Percentiles rank a stretch among this genome's conserved stretches.
Conservation (phyloP, 2,113 vertebrate species). For the Microtus richardsoni region DNA sequence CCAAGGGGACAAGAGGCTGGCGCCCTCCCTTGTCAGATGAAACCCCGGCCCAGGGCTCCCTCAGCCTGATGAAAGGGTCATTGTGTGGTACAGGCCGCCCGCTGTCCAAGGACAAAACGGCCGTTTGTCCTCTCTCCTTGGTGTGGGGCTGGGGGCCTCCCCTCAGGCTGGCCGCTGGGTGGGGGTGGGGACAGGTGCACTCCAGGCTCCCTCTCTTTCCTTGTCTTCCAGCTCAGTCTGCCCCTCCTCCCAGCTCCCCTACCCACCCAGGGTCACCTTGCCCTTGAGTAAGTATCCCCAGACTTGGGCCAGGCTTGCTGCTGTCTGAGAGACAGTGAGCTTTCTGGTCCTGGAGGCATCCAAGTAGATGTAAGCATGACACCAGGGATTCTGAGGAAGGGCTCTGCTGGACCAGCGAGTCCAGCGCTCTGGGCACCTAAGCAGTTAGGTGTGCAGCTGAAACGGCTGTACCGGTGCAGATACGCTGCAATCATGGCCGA, state of each 20-base stretch:
- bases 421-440: not conserved
- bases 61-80: slow-evolving; percentile 82
- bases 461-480: not conserved
- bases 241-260: not conserved
- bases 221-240: not conserved
- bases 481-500: fast-evolving
- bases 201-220: not conserved
- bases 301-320: fast-evolving
- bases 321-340: not conserved
- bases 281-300: not conserved
- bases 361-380: not conserved
- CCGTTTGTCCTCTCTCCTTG: slow-evolving; percentile 76
- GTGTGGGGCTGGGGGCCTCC: slow-evolving; percentile 75
- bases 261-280: not conserved
- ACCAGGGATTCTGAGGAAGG: not conserved
- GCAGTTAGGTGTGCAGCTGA: not conserved
- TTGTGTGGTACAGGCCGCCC: slow-evolving; percentile 77
- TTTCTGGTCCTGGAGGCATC: not conserved
- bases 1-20: slow-evolving; percentile 71
- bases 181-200: slow-evolving; percentile 80
- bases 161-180: slow-evolving; percentile 30
- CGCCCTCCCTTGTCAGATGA: slow-evolving; percentile 80
- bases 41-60: slow-evolving; percentile 75
- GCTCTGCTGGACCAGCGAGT: not conserved
- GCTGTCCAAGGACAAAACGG: slow-evolving; percentile 81